These are phyloP conservation scores for Mormoops blainvillei DNA, from an alignment of 2,113 vertebrate species.

Conservation along the genomic window DNA sequence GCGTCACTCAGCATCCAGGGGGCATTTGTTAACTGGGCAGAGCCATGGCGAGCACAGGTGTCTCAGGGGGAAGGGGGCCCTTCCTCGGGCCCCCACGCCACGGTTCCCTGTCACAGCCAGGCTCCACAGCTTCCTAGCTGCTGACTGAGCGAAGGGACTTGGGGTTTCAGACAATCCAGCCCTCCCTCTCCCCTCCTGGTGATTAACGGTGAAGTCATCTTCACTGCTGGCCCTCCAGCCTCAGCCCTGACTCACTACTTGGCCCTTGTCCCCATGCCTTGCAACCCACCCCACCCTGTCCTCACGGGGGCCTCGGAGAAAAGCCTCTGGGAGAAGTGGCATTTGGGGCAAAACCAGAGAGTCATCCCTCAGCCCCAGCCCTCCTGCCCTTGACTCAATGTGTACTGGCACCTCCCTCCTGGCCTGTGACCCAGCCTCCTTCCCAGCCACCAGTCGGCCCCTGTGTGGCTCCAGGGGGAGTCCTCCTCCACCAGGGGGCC, in stretches of 20 bases:
- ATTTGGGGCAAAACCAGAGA: neutral
- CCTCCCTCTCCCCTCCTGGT: neutral
- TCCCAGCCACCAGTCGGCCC: neutral
- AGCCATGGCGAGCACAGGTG: accelerated
- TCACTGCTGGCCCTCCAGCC: constrained; percentile 68
- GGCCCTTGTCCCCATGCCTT: neutral
- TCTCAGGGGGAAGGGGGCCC: neutral
- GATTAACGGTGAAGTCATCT: constrained; percentile 35
- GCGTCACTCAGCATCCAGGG: neutral
- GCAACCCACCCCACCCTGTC: neutral
- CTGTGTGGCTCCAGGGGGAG: neutral
- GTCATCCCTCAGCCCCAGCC: neutral
- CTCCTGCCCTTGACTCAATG: neutral
- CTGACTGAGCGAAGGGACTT: neutral
- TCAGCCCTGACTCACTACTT: constrained; percentile 79
- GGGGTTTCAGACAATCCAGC: neutral
- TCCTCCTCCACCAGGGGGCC: neutral
- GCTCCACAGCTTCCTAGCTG: neutral
- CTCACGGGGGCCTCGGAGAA: neutral
- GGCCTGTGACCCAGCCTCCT: neutral
- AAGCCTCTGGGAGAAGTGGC: neutral
- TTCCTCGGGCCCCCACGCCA: accelerated
- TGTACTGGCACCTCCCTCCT: neutral
- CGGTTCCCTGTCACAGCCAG: neutral
- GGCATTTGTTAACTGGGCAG: neutral